Evolutionary conservation across 2,888 invertebrate genomes (phyloP).

Genomic region (Netelia inedita): DNA sequence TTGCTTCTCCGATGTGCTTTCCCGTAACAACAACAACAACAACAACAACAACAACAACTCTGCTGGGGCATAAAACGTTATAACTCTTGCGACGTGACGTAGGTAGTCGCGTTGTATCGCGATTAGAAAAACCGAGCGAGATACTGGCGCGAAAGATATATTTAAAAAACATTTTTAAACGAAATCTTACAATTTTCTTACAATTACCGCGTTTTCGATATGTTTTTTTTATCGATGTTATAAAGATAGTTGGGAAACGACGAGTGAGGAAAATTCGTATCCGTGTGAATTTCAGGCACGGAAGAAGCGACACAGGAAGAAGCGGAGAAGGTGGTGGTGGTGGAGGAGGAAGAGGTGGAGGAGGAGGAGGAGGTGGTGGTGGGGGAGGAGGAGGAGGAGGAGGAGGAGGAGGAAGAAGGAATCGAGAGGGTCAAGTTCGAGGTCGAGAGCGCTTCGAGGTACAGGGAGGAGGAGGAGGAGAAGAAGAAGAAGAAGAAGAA

Average conservation of each 20-base stretch:
- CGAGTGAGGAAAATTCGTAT: not conserved
- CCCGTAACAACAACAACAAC: slow-evolving; percentile 13
- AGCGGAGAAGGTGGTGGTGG: slow-evolving; percentile 22
- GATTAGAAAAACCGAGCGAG: slow-evolving; percentile 22
- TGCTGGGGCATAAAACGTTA: slow-evolving; percentile 8
- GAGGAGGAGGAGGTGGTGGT: no score
- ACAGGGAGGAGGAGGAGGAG: slow-evolving; percentile 30
- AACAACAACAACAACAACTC: slow-evolving; percentile 41
- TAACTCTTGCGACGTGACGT: slow-evolving; percentile 16
- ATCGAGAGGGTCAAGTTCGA: slow-evolving; percentile 18
- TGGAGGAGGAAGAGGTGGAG: slow-evolving; percentile 16
- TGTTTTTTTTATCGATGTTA: not conserved
- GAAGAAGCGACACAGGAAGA: slow-evolving; percentile 21
- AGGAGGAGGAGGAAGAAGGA: slow-evolving; percentile 26
- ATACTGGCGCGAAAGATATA: not conserved
- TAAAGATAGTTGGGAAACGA: not conserved
- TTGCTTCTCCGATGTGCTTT: slow-evolving; percentile 14
- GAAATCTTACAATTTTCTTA: not conserved
- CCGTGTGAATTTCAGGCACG: slow-evolving; percentile 32
- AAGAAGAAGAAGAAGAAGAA: no score
- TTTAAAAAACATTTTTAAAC: not conserved
- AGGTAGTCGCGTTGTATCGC: slow-evolving; percentile 4
- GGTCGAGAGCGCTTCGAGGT: slow-evolving; percentile 63
- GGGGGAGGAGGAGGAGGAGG: slow-evolving; percentile 30
- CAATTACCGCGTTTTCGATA: not conserved